Percentiles rank a stretch among this genome's conserved stretches.
These are phyloP conservation scores for Platycheirus albimanus DNA, from an alignment of 2,888 invertebrate species.

Conservation along the genomic window DNA sequence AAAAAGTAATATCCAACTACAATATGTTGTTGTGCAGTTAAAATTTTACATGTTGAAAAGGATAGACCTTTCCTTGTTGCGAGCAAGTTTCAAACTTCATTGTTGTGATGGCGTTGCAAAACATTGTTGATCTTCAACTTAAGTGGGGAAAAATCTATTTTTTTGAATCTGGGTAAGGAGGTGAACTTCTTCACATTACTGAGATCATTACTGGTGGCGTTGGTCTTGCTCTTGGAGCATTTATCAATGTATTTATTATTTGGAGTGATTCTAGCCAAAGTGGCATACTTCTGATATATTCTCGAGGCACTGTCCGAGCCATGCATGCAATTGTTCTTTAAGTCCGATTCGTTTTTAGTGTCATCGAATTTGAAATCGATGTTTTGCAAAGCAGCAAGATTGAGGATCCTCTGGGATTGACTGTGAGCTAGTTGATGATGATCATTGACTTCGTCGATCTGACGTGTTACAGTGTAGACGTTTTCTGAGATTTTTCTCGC, in stretches of 20 bases:
- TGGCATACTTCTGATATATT: conserved; percentile 81
- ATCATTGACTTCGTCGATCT: conserved; percentile 49
- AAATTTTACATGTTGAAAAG: conserved; percentile 13
- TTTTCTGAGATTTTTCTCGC: conserved; percentile 81
- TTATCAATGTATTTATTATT: conserved; percentile 72
- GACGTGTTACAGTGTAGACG: conserved; percentile 81
- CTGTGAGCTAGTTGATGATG: conserved; percentile 54
- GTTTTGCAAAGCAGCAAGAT: conserved; percentile 79
- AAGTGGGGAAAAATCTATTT: conserved; percentile 82
- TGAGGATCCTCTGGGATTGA: conserved; percentile 77
- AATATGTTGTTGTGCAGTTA: conserved; percentile 55
- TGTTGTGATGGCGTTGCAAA: conserved; percentile 79
- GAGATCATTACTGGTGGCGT: conserved; percentile 63
- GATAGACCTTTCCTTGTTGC: not conserved
- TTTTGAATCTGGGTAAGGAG: conserved; percentile 82
- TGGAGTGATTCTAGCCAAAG: conserved; percentile 75
- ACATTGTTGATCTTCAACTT: conserved; percentile 81
- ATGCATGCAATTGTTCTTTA: conserved; percentile 77
- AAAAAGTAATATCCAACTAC: conserved; percentile 22
- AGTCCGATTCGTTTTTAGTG: conserved; percentile 70
- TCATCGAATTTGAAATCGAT: conserved; percentile 82
- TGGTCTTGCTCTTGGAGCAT: conserved; percentile 51
- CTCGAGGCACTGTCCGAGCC: conserved; percentile 78
- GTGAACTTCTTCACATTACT: conserved; percentile 80
- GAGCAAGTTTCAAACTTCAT: conserved; percentile 65